These are phyloP conservation scores for Vultur gryphus DNA, from an alignment of 2,797 vertebrate species.

Conservation along the genomic window DNA sequence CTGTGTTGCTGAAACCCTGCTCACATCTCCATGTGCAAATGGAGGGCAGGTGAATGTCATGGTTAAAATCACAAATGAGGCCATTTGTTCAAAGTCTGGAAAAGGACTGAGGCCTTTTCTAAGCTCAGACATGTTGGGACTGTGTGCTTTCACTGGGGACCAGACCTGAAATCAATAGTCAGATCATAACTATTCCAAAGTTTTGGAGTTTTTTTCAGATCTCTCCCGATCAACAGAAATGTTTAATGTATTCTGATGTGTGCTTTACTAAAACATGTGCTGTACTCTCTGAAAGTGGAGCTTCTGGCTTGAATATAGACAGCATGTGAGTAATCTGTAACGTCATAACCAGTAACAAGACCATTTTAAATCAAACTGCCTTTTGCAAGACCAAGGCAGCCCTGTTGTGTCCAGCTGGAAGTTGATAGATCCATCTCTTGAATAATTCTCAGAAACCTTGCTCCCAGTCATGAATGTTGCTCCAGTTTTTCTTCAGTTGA, in stretches of 20 bases:
- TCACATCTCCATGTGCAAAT: fast-evolving
- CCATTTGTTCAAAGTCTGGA: neutral
- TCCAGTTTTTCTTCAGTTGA: neutral
- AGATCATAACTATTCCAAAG: neutral
- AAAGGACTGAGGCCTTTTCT: neutral
- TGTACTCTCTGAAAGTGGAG: neutral
- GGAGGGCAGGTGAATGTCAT: neutral
- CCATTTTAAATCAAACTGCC: neutral
- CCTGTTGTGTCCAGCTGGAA: neutral
- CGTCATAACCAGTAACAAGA: neutral
- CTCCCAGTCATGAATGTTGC: neutral
- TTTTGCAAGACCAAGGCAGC: neutral
- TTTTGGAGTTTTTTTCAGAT: neutral
- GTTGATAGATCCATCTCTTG: neutral
- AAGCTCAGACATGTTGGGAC: neutral
- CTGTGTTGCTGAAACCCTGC: neutral
- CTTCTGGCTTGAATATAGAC: neutral
- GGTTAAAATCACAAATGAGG: neutral
- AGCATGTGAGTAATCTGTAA: neutral
- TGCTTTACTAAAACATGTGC: neutral
- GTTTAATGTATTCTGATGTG: neutral
- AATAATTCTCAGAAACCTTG: neutral
- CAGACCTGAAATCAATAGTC: neutral
- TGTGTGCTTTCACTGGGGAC: neutral
- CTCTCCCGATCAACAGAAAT: neutral